These are phyloP conservation scores for Sebastolobus altivelis DNA, from an alignment of 2,797 vertebrate genomes.

Conservation along the genomic window DNA sequence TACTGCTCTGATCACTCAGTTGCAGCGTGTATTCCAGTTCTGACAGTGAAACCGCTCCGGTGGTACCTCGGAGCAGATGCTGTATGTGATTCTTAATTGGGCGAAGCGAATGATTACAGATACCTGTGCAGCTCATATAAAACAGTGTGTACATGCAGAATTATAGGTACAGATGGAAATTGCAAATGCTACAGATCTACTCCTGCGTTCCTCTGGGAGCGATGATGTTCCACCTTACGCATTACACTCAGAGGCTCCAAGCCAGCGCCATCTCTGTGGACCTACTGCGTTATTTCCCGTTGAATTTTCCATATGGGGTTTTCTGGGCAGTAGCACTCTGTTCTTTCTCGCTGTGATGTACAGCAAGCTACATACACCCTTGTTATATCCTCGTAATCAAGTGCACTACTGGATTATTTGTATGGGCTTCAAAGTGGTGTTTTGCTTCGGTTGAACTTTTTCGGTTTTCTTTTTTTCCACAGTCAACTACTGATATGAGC, in stretches of 20 bases:
- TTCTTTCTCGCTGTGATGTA: conserved; percentile 44
- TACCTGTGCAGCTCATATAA: conserved; percentile 80
- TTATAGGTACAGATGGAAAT: conserved; percentile 74
- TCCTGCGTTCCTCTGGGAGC: conserved; percentile 66
- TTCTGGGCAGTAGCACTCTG: conserved; percentile 40
- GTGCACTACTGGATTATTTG: conserved; percentile 61
- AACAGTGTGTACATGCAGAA: conserved; percentile 73
- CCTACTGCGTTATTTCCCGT: conserved; percentile 42
- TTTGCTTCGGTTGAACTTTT: conserved; percentile 74
- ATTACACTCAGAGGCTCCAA: conserved; percentile 52
- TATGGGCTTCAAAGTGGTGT: conserved; percentile 63
- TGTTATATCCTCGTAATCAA: conserved; percentile 58
- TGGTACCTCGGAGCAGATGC: conserved; percentile 81
- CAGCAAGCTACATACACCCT: conserved; percentile 45
- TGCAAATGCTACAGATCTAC: conserved; percentile 71
- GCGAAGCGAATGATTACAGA: conserved; percentile 82
- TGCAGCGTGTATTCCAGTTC: conserved; percentile 70
- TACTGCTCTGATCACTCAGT: conserved; percentile 67
- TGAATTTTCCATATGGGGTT: conserved; percentile 63
- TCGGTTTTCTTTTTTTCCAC: conserved; percentile 29
- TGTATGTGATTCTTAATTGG: conserved; percentile 85
- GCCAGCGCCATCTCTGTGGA: conserved; percentile 64
- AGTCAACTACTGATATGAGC: conserved; percentile 62
- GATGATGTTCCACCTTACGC: conserved; percentile 72
- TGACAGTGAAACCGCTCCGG: conserved; percentile 74